These are phyloP conservation scores for Nixonia krombeini DNA, from an alignment of 1,140 invertebrate species.

Conservation along the genomic window DNA sequence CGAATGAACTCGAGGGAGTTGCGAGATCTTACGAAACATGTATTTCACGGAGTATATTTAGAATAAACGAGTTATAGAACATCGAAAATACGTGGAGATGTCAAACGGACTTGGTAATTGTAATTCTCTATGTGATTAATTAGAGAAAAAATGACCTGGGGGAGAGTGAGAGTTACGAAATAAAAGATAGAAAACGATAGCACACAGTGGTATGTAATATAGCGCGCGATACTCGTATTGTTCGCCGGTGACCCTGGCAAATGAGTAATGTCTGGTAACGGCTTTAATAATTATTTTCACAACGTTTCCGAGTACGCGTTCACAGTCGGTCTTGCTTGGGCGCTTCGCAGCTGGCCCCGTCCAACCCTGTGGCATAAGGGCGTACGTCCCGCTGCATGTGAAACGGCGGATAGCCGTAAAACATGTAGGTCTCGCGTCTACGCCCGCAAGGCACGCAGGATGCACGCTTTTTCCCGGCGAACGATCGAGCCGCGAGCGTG, in stretches of 20 bases:
- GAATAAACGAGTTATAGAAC: too few relatives aligned
- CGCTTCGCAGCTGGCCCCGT: slow-evolving; percentile 70
- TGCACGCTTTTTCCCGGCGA: slow-evolving; percentile 58
- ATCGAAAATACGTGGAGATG: too few relatives aligned
- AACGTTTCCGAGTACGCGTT: slow-evolving; percentile 70
- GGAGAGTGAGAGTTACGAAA: slow-evolving; percentile 11
- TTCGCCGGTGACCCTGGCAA: slow-evolving; percentile 17
- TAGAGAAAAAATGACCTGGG: not conserved
- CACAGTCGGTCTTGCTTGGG: slow-evolving; percentile 66
- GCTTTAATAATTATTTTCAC: slow-evolving; percentile 73
- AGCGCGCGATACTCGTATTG: slow-evolving; percentile 3
- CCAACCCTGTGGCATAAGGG: slow-evolving; percentile 68
- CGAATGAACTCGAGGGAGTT: too few relatives aligned
- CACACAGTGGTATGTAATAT: not conserved
- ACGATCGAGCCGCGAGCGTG: slow-evolving; percentile 31
- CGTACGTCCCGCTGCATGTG: slow-evolving; percentile 61
- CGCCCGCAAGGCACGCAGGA: slow-evolving; percentile 56
- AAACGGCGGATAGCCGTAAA: slow-evolving; percentile 41
- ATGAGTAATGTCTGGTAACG: slow-evolving; percentile 55
- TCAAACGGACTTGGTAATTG: too few relatives aligned
- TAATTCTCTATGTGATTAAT: too few relatives aligned
- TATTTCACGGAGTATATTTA: too few relatives aligned
- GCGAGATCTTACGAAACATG: too few relatives aligned
- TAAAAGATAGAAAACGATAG: slow-evolving; percentile 27
- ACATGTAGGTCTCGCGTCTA: slow-evolving; percentile 54